Evolutionary conservation across 2,113 vertebrate genomes (phyloP).

Genomic region (Telmatochromis brachygnathus): DNA sequence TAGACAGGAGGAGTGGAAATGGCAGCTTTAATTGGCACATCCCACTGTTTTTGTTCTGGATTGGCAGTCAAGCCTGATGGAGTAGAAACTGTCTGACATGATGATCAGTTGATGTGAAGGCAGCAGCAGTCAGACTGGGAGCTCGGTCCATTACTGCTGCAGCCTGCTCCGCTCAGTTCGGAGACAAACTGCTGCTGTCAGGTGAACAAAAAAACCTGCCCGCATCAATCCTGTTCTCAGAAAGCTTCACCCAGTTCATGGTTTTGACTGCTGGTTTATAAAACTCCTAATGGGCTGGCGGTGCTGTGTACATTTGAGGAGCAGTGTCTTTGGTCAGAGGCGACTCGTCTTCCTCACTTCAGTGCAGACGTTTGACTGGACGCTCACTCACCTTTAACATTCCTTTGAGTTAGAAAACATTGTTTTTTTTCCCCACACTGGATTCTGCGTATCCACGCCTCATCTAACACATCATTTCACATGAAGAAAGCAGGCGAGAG

Average conservation of each 20-base stretch:
- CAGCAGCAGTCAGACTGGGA: neutral
- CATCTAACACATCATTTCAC: neutral
- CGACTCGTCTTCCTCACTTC: neutral
- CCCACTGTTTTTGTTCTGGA: constrained; percentile 11
- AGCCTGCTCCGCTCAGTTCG: neutral
- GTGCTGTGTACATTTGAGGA: neutral
- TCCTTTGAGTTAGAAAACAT: neutral
- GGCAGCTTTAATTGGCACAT: constrained; percentile 32
- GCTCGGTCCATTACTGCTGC: constrained; percentile 16
- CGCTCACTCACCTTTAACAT: neutral
- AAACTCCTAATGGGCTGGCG: neutral
- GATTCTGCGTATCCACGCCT: neutral
- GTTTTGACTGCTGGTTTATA: neutral
- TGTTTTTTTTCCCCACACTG: neutral
- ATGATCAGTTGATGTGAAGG: neutral
- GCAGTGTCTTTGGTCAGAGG: neutral
- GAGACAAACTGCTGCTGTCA: constrained; percentile 32
- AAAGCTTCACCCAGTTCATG: neutral
- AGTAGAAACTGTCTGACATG: constrained; percentile 1
- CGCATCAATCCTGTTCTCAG: neutral
- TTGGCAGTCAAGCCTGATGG: constrained; percentile 13
- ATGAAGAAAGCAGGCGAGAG: too few relatives aligned
- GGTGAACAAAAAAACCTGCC: neutral
- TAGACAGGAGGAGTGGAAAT: neutral
- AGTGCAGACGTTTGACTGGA: neutral